Evolutionary conservation across 1,140 invertebrate species (phyloP).

Genomic region (Phthorimaea operculella): DNA sequence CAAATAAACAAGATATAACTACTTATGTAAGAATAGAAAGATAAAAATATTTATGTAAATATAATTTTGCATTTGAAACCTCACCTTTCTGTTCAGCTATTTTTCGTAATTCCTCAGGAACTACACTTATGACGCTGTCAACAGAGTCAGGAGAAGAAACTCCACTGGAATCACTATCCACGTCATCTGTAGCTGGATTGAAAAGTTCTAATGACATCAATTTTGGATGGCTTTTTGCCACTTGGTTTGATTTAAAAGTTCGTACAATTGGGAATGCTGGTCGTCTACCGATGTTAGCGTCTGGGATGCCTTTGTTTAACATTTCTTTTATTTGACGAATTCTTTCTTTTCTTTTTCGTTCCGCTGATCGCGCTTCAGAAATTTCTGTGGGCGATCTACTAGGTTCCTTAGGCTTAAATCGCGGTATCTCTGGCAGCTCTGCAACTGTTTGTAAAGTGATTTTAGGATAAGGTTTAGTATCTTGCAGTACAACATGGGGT

Average conservation of each 20-base stretch:
- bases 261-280: constrained; percentile 74
- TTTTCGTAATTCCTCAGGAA: constrained; percentile 60
- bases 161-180: constrained; percentile 89
- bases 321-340: constrained; percentile 77
- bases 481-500: constrained; percentile 58
- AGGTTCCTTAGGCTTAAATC: constrained; percentile 61
- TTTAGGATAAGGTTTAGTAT: constrained; percentile 65
- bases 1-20: neutral
- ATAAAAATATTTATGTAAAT: neutral
- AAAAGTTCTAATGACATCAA: constrained; percentile 85
- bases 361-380: constrained; percentile 50
- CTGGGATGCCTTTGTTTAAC: constrained; percentile 63
- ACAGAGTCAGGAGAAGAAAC: constrained; percentile 88
- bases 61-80: too few species aligned
- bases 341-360: constrained; percentile 68
- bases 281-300: constrained; percentile 63
- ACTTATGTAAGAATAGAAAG: neutral
- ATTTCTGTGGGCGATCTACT: constrained; percentile 46
- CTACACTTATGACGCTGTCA: constrained; percentile 83
- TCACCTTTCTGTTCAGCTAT: constrained; percentile 60
- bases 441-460: constrained; percentile 71
- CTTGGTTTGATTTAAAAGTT: constrained; percentile 65
- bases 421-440: constrained; percentile 70
- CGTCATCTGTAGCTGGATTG: constrained; percentile 90
- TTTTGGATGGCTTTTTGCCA: constrained; percentile 70